Evolutionary conservation across 2,888 invertebrate genomes (phyloP).

Genomic region (Teinopalpus imperialis): DNA sequence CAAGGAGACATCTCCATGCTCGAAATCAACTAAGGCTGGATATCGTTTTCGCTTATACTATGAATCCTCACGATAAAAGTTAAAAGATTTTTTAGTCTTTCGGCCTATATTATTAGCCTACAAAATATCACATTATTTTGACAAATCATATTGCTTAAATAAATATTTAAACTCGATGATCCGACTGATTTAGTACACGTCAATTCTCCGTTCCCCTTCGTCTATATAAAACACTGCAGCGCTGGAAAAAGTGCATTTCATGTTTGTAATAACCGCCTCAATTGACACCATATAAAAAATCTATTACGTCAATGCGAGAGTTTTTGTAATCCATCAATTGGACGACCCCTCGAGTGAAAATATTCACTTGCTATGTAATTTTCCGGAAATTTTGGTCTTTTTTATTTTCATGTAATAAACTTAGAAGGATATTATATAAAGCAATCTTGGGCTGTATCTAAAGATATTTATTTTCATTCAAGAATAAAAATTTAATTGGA

Average conservation of each 20-base stretch:
- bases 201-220: conserved; percentile 35
- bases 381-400: conserved; percentile 6
- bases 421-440: not conserved
- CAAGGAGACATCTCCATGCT: too few relatives aligned
- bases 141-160: conserved; percentile 14
- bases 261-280: conserved; percentile 74
- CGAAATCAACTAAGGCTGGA: too few relatives aligned
- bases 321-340: conserved; percentile 62
- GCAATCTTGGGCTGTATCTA: not conserved
- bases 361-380: conserved; percentile 17
- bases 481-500: too few relatives aligned
- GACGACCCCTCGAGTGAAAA: conserved; percentile 22
- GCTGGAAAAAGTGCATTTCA: conserved; percentile 75
- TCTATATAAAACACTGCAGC: conserved; percentile 33
- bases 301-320: conserved; percentile 72
- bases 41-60: too few relatives aligned
- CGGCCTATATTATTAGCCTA: too few relatives aligned
- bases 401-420: conserved; percentile 4
- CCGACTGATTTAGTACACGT: conserved; percentile 55
- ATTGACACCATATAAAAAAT: conserved; percentile 61
- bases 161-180: conserved; percentile 17
- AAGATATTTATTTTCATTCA: not conserved
- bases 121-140: too few relatives aligned
- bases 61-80: too few relatives aligned
- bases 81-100: too few relatives aligned